Evolutionary conservation across 2,888 invertebrate species (phyloP).

Genomic region (Leucania comma): DNA sequence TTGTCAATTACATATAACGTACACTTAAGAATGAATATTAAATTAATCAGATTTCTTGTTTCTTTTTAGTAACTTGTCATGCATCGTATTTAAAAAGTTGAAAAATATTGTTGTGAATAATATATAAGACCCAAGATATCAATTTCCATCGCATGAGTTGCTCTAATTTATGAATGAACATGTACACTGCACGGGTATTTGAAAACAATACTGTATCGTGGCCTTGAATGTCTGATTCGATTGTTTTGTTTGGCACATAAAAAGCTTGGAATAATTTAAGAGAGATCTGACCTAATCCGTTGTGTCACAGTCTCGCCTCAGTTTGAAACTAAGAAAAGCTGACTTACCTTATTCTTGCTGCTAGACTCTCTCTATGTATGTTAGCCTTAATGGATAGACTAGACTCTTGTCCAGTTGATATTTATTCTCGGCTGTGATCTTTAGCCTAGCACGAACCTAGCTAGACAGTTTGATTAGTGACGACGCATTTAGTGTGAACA

Average conservation of each 20-base stretch:
- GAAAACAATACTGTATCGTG: slow-evolving; percentile 19
- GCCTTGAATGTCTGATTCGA: slow-evolving; percentile 40
- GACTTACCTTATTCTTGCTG: slow-evolving; percentile 25
- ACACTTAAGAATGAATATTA: slow-evolving; percentile 26
- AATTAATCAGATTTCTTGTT: slow-evolving; percentile 36
- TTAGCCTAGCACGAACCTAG: slow-evolving; percentile 38
- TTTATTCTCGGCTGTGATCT: slow-evolving; percentile 38
- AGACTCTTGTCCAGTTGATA: slow-evolving; percentile 29
- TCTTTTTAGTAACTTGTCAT: neutral
- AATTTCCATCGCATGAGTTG: neutral
- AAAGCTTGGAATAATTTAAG: slow-evolving; percentile 7
- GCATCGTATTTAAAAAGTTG: neutral
- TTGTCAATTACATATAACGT: slow-evolving; percentile 50
- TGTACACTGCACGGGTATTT: neutral
- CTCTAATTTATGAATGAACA: slow-evolving; percentile 1
- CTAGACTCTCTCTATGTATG: slow-evolving; percentile 20
- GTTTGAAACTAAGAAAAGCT: slow-evolving; percentile 14
- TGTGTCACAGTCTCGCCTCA: neutral
- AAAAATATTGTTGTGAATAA: neutral
- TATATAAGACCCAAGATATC: neutral
- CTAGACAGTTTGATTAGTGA: slow-evolving; percentile 33
- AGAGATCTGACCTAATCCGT: slow-evolving; percentile 10
- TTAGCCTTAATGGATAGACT: slow-evolving; percentile 7
- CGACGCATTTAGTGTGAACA: slow-evolving; percentile 25
- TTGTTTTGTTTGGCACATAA: slow-evolving; percentile 14